Conservation (phyloP, 2,888 invertebrate genomes). For the Sisyra nigra region DNA sequence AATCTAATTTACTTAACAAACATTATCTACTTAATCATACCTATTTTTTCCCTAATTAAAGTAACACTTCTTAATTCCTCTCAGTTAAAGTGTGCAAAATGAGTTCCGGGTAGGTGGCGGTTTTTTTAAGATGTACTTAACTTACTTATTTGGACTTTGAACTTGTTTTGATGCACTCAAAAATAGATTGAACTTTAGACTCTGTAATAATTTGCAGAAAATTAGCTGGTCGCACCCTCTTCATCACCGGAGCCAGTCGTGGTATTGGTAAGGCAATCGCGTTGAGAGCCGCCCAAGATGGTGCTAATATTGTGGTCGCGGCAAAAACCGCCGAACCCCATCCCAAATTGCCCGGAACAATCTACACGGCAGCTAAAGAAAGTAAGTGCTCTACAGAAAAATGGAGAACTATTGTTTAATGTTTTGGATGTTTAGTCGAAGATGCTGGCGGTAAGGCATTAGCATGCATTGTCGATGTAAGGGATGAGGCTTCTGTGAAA, state of each 20-base stretch:
- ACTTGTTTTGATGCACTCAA: too few species aligned
- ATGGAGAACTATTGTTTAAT: slow-evolving; percentile 6
- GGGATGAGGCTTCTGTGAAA: slow-evolving; percentile 60
- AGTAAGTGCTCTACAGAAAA: slow-evolving; percentile 32
- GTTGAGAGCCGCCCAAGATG: slow-evolving; percentile 79
- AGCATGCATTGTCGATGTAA: slow-evolving; percentile 76
- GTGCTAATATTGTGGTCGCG: slow-evolving; percentile 80
- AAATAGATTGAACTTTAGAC: too few species aligned
- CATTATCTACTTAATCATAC: too few species aligned
- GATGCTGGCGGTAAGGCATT: slow-evolving; percentile 70
- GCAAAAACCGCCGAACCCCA: slow-evolving; percentile 84
- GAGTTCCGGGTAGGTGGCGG: too few species aligned
- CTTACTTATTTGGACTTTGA: too few species aligned
- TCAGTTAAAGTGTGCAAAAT: too few species aligned
- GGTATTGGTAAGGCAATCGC: slow-evolving; percentile 96
- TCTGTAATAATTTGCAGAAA: slow-evolving; percentile 30
- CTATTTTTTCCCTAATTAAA: too few species aligned
- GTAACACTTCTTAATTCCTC: too few species aligned
- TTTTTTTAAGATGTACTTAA: too few species aligned
- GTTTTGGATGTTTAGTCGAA: slow-evolving; percentile 45
- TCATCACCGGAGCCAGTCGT: slow-evolving; percentile 90
- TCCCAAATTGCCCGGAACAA: slow-evolving; percentile 83
- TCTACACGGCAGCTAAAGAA: slow-evolving; percentile 81
- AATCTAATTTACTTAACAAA: too few species aligned
- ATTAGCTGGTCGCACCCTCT: slow-evolving; percentile 76